Conservation (phyloP, 2,797 vertebrate species). For the Eulemur mongoz region DNA sequence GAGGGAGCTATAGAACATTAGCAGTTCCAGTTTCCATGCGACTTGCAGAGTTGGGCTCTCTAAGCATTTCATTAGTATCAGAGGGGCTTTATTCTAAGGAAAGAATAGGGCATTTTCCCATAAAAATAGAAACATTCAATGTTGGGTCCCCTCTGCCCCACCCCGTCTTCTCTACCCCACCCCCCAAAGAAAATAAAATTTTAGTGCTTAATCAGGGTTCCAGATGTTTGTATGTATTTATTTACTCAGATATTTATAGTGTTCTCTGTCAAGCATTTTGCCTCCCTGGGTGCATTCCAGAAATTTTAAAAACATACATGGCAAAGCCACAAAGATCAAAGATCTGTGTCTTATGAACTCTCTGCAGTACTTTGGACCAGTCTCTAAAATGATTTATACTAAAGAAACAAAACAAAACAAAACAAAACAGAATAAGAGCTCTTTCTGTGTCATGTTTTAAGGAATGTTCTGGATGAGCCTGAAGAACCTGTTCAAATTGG, state of each 20-base stretch:
- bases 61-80: not conserved
- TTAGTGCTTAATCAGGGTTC: conserved; percentile 78
- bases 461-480: not conserved
- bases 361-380: conserved; percentile 42
- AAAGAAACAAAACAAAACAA: not conserved
- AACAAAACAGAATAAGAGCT: not conserved
- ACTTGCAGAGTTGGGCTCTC: not conserved
- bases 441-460: not conserved
- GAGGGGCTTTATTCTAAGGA: conserved; percentile 50
- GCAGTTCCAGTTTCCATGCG: not conserved
- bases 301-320: conserved; percentile 79
- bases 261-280: conserved; percentile 76
- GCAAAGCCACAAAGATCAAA: conserved; percentile 80
- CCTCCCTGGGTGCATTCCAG: conserved; percentile 81
- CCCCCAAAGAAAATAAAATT: conserved; percentile 43
- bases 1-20: not conserved
- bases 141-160: not conserved
- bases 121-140: conserved; percentile 64
- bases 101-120: conserved; percentile 25
- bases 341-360: conserved; percentile 66
- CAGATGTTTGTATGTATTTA: conserved; percentile 81
- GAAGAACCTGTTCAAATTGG: not conserved
- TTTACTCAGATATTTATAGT: conserved; percentile 82
- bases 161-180: no score
- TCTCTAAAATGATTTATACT: conserved; percentile 46